Conservation (phyloP, 2,797 vertebrate species). For the Tympanoctomys barrerae region DNA sequence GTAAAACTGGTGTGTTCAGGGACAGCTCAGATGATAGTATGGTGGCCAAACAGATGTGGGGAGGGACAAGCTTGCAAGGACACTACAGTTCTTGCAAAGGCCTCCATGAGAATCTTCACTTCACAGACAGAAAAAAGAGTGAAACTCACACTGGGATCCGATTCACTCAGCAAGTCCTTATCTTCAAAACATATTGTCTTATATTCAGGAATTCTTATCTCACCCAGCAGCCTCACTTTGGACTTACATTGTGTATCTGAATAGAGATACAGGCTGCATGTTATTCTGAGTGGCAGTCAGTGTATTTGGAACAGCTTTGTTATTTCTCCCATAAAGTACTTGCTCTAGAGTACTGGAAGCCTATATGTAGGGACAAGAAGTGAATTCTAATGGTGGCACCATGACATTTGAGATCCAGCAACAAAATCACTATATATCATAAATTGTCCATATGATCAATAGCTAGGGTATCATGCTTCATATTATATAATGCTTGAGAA, state of each 20-base stretch:
- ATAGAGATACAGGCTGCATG: constrained; percentile 36
- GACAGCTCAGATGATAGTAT: not conserved
- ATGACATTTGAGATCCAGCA: not conserved
- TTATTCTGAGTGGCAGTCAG: constrained; percentile 43
- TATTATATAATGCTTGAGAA: constrained; percentile 12
- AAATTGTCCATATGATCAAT: not conserved
- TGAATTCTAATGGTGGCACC: constrained; percentile 56
- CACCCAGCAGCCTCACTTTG: constrained; percentile 67
- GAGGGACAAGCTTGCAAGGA: not conserved
- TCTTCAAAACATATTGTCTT: constrained; percentile 74
- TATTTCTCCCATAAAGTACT: not conserved
- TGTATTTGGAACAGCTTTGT: not conserved
- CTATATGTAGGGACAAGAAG: not conserved
- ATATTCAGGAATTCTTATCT: constrained; percentile 76
- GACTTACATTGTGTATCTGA: constrained; percentile 25
- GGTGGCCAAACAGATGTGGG: not conserved
- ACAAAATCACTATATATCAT: not conserved
- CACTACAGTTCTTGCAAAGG: not conserved
- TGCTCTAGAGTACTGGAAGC: not conserved
- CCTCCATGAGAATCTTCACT: not conserved
- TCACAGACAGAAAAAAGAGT: not conserved
- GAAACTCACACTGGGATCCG: constrained; percentile 50
- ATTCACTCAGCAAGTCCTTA: constrained; percentile 67
- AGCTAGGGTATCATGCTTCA: not conserved
- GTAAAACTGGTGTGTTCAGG: not conserved